Evolutionary conservation across 2,797 vertebrate species (phyloP).

Genomic region (Vipera latastei): DNA sequence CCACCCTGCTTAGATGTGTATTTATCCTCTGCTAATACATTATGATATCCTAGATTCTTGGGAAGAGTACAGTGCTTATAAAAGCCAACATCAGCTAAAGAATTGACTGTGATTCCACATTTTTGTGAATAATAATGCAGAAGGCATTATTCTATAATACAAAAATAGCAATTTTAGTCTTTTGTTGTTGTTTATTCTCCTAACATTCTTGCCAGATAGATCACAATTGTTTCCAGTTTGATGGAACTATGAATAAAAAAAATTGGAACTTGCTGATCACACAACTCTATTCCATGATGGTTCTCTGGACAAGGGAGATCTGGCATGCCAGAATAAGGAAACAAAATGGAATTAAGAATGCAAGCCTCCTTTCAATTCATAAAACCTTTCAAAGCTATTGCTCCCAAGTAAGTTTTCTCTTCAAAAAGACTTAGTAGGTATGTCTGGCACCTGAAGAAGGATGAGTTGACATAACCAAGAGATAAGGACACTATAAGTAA

Average conservation of each 20-base stretch:
- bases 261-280: background rate
- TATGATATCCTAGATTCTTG: background rate
- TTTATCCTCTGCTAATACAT: background rate
- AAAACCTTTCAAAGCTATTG: background rate
- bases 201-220: background rate
- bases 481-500: background rate
- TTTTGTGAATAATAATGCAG: background rate
- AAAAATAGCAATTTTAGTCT: background rate
- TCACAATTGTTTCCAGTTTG: background rate
- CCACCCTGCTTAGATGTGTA: background rate
- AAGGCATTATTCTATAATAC: background rate
- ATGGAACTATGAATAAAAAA: background rate
- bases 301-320: background rate
- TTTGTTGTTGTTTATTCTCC: background rate
- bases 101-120: background rate
- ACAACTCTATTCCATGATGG: background rate
- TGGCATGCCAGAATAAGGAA: background rate
- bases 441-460: background rate
- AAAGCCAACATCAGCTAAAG: background rate
- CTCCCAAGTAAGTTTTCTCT: background rate
- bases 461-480: background rate
- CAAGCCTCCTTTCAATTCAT: background rate
- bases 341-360: background rate
- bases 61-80: background rate
- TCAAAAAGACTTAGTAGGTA: background rate